These are phyloP conservation scores for Lucinisca nassula DNA, from an alignment of 2,888 invertebrate genomes.

Conservation along the genomic window DNA sequence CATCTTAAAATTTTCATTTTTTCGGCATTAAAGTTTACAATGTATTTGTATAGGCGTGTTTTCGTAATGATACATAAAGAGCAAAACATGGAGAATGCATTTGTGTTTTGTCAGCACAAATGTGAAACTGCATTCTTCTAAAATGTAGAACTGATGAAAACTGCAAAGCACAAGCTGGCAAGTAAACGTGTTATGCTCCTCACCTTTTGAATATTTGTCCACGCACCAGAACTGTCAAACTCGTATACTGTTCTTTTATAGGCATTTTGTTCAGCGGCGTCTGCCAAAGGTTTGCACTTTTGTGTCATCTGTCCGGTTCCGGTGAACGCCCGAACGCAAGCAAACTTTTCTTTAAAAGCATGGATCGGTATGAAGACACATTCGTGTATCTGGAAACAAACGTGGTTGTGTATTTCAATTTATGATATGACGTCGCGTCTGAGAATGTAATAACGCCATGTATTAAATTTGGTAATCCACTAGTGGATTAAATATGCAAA, in stretches of 20 bases:
- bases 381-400: conserved; percentile 14
- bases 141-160: background rate
- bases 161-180: background rate
- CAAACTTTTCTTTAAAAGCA: conserved; percentile 12
- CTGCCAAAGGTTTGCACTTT: background rate
- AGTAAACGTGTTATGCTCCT: background rate
- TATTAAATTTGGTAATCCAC: too few relatives aligned
- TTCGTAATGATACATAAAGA: too few relatives aligned
- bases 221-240: conserved; percentile 17
- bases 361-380: conserved; percentile 48
- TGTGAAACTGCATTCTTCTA: background rate
- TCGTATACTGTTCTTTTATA: conserved; percentile 20
- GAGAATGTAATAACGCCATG: too few relatives aligned
- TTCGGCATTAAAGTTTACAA: too few relatives aligned
- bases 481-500: too few relatives aligned
- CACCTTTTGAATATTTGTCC: conserved; percentile 26
- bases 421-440: too few relatives aligned
- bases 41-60: too few relatives aligned
- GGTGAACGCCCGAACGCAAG: conserved; percentile 30
- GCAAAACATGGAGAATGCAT: background rate
- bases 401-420: too few relatives aligned
- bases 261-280: background rate
- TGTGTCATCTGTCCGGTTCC: background rate
- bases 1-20: too few relatives aligned
- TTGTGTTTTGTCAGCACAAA: background rate